Evolutionary conservation across 2,888 invertebrate species (phyloP).

Genomic region (Agrotis puta): DNA sequence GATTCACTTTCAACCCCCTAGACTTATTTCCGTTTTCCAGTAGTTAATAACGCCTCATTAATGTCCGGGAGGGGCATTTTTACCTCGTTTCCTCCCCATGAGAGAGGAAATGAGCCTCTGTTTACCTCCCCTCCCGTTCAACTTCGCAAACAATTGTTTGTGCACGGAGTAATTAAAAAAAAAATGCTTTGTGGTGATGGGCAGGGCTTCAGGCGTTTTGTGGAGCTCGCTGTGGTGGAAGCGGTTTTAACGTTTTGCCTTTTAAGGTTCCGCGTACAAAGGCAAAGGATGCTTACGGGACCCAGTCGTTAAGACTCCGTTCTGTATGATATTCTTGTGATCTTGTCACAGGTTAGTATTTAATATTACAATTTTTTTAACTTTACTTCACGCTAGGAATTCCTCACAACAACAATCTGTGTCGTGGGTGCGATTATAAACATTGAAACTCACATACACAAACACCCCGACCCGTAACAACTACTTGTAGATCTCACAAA

Average conservation of each 20-base stretch:
- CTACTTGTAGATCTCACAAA: too few relatives aligned
- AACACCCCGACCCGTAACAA: too few relatives aligned
- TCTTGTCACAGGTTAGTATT: neutral
- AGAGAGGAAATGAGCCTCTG: constrained; percentile 61
- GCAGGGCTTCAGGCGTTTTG: constrained; percentile 33
- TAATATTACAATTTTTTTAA: too few relatives aligned
- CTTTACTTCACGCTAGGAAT: too few relatives aligned
- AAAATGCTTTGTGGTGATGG: constrained; percentile 47
- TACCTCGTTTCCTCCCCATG: constrained; percentile 59
- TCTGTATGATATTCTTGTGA: neutral
- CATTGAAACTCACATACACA: too few relatives aligned
- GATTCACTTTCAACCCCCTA: constrained; percentile 23
- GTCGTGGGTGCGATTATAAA: too few relatives aligned
- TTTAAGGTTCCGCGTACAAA: neutral
- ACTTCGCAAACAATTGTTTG: constrained; percentile 63
- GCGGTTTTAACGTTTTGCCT: constrained; percentile 13
- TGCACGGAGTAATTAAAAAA: constrained; percentile 59
- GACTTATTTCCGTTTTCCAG: constrained; percentile 47
- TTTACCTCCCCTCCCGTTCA: constrained; percentile 53
- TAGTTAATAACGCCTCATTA: constrained; percentile 64
- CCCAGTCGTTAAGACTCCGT: neutral
- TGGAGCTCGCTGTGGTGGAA: constrained; percentile 16
- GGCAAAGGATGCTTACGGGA: neutral
- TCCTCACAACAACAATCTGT: too few relatives aligned
- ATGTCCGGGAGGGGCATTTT: constrained; percentile 56